Base-by-base conservation (phyloP, 2,888 invertebrate genomes). In the Dynastes tityus region DNA sequence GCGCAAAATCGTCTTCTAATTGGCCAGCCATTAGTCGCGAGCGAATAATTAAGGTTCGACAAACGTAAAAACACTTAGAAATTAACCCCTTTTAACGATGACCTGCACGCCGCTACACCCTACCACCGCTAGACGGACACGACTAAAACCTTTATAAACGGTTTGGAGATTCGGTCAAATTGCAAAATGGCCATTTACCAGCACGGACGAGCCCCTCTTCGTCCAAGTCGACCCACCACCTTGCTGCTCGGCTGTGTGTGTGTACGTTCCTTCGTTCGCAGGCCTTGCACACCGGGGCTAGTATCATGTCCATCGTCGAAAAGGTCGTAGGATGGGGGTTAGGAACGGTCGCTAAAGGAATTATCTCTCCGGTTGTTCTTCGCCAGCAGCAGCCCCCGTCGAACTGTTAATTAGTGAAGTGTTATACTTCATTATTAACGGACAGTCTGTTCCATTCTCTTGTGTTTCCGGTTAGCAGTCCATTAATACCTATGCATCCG, bases 381-480 rank as follows among this genome's bases (percentile, higher is more conserved):
- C 45, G 67, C 27, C 67, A 16, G 27, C 67, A 16, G 27, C 45
- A 16, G 22, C 45, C 16, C 45, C 27, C 67, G 55, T 58, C 73
- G 73, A 73, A 73, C 73, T 55, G 73, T 73, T 73, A 73, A 73
- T 73, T 73, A 73, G 73, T 55, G 73, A 73, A 73, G 55, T 73
- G 73, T 73, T 58, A 73, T 73, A 73, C 73, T 73, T 58, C 73
- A 73, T 73, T 73, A 73, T 73, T 73, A 73, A 73, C 58, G 73
- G 55, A 55, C 73, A 73, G 73, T 58, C 58, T 37, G 73, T 53
- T 55, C 45, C 73, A 45, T 58, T 58, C 58, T 73, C 58, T 37
- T 40, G 73, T 40, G 73, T 73, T 73, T 73, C 73, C 73, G 55
- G 73, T 73, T 61, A 49, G 67, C 73, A 40, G 37, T 58, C 73